Evolutionary conservation across 2,113 vertebrate genomes (phyloP), one percentile per base, ranked within the genome.

Genomic region (Empidonax traillii): DNA sequence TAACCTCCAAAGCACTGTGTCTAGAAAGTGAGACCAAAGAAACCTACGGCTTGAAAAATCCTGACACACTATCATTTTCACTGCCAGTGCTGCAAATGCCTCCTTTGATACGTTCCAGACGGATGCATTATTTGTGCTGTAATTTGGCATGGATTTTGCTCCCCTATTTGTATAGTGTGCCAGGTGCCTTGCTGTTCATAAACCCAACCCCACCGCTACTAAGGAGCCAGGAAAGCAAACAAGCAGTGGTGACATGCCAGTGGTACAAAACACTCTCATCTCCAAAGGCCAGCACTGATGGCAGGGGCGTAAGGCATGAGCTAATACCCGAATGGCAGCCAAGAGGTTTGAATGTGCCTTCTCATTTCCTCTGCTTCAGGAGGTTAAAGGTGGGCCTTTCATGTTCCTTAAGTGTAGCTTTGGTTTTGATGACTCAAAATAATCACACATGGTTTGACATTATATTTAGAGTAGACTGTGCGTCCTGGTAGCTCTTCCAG

Each of bases 371-470:
- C 80, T 87, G n/a, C 78, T 95, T 78, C 1, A 0, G 28, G 69
- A 90, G 91, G 87, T 90, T 93, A 93, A 95, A 94, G 96, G 90
- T 87, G 79, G 87, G 56, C 73, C 75, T 96, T 95, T 95, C 68
- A 81, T 81, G 59, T 94, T 89, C 37, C 63, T 92, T 83, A 87
- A 86, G 75, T 23, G 63, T 49, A 79, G 61, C 52, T 96, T 93
- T 87, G 61, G 37, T 93, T 93, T 82, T 91, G 92, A 94, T 94
- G 87, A 93, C 85, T 96, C 82, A 83, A 78, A 91, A 44, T 93
- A 94, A 95, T 91, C 85, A 63, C n/a, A 82, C 17, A 15, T 56
- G 71, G 46, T 65, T 72, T 71, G 72, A 95, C 71, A 92, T 84
- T 73, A 6, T 68, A 71, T 93, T 84, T 79, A 39, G 63, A 66